Percentiles rank a stretch among this genome's conserved stretches.
Evolutionary conservation across 1,140 invertebrate genomes (phyloP).

Genomic region (Brachionus rubens): DNA sequence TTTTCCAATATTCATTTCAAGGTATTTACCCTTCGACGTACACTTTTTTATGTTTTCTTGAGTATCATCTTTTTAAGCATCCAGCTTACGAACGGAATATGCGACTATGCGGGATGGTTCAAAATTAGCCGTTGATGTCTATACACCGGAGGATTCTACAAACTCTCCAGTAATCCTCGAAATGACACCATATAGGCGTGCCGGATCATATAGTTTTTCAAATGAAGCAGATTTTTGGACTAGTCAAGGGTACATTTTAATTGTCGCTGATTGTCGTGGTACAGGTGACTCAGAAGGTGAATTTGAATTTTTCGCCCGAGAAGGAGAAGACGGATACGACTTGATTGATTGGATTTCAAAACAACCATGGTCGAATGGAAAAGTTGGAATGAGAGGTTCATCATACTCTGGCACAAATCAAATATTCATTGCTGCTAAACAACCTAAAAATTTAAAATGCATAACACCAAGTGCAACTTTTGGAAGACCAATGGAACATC

Average conservation of each 20-base stretch:
- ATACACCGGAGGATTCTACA: background rate
- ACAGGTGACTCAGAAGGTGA: background rate
- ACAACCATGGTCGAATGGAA: background rate
- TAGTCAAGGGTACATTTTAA: background rate
- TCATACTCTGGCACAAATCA: slow-evolving; percentile 39
- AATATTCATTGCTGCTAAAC: background rate
- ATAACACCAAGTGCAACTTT: slow-evolving; percentile 22
- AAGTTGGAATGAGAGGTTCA: background rate
- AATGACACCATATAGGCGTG: slow-evolving; percentile 22
- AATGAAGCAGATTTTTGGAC: background rate
- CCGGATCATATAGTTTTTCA: background rate
- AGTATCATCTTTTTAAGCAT: too few relatives aligned
- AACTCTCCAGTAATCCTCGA: slow-evolving; percentile 7
- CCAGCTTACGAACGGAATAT: background rate
- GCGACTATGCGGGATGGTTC: background rate
- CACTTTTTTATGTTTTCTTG: too few relatives aligned
- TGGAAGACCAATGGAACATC: slow-evolving; percentile 5
- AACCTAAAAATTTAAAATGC: background rate
- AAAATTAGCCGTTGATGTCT: slow-evolving; percentile 6
- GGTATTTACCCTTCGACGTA: too few relatives aligned
- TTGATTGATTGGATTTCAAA: slow-evolving; percentile 24
- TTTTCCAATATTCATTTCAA: too few relatives aligned
- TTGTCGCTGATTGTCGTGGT: background rate
- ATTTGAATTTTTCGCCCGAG: background rate
- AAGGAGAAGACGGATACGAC: slow-evolving; percentile 35